A percentile compares a stretch with the other conserved stretches of the same genome.
Conservation (phyloP, 2,797 vertebrate species). For the Gorsachius magnificus region DNA sequence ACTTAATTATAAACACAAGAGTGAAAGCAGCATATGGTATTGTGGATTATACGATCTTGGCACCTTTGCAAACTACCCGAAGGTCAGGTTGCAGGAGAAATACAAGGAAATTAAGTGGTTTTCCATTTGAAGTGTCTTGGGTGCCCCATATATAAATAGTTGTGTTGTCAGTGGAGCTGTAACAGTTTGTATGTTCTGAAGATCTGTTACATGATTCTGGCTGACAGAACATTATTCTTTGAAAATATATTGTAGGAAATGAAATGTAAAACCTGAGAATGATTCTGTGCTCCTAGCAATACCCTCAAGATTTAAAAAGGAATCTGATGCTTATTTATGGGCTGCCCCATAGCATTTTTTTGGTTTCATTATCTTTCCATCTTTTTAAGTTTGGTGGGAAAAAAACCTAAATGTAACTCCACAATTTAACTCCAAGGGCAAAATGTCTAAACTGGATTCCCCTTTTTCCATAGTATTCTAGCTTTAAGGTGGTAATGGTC, state of each 20-base stretch:
- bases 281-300: background rate
- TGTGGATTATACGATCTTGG: background rate
- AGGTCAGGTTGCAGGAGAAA: background rate
- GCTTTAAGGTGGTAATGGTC: too few relatives aligned
- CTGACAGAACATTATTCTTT: background rate
- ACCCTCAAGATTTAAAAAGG: background rate
- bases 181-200: background rate
- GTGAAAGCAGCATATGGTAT: background rate
- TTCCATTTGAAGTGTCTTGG: background rate
- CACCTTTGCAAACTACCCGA: background rate
- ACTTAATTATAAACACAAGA: background rate
- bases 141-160: background rate
- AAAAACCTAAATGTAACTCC: too few relatives aligned
- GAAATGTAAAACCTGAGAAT: background rate
- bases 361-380: too few relatives aligned
- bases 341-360: too few relatives aligned
- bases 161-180: background rate
- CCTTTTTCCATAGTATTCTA: too few relatives aligned
- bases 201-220: background rate
- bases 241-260: background rate
- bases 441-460: too few relatives aligned
- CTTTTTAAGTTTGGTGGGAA: too few relatives aligned
- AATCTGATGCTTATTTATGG: background rate
- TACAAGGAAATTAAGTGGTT: background rate
- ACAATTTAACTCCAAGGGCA: too few relatives aligned